Evolutionary conservation across 2,888 invertebrate genomes (phyloP), one percentile per base, ranked within the genome.

Genomic region (Tryphoninae sp.): DNA sequence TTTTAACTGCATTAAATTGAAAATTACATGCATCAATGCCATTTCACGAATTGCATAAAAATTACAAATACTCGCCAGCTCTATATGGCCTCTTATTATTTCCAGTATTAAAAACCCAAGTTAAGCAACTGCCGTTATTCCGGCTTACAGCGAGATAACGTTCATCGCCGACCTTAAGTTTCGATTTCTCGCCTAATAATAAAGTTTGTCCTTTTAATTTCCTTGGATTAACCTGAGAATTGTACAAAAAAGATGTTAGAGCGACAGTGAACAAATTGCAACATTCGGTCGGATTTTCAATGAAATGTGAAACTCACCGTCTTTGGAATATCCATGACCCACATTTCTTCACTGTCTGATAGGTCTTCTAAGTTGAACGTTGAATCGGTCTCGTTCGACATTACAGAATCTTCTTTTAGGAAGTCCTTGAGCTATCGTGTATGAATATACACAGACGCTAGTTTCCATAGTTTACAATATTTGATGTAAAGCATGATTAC

Each of bases 311-410:
- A 23, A 64, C 82, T 86, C 40, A 89, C 87, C 26, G 86, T 87
- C 75, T 81, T 85, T 19, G 89, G 89, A 73, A 89, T 83, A 53
- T 89, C 87, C 84, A 89, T 85, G 3, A 89, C 73, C 88, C 89
- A 89, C 7, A 89, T 58, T 16, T 89, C 89, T 75, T 89, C 89
- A 2, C 75, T 86, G 4, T 89, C 88, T 1, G 87, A 86, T 40
- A 89, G 26, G 62, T 89, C 87, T 6, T 85, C 84, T 1, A 88
- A 73, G 51, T 40, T 84, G 22, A 88, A 87, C 2, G 86, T 85
- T 1, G 86, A 78, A 19, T 68, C 45, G 33, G 77, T 81, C 4
- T 67, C 61, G 72, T 86, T 84, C 2, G 49, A 8, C 11, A 74
- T 71, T 55, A 89, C 76, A 19, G 55, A 61, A 71, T 88, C 87